A percentile compares a stretch with the other conserved stretches of the same genome.
phyloP scores from a whole-genome alignment of 1,140 invertebrate genomes.

The Ips nitidus region DNA sequence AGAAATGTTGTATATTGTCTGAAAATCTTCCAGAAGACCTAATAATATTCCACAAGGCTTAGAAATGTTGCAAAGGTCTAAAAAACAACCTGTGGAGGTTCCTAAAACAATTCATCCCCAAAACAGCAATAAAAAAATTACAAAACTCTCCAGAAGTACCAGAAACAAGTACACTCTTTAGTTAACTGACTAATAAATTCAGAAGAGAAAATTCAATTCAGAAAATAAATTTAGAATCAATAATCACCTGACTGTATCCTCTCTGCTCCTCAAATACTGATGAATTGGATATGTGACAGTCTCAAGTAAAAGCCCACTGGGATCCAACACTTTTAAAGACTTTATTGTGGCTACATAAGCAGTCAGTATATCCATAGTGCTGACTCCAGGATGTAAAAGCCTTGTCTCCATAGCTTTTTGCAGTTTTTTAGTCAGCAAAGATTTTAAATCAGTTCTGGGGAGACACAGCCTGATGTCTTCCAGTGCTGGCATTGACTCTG shows the following conservation, averaged over 20 bases:
- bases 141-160: too few relatives aligned
- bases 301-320: slow-evolving; percentile 90
- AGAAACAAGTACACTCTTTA: too few relatives aligned
- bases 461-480: slow-evolving; percentile 87
- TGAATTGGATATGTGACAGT: slow-evolving; percentile 93
- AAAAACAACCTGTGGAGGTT: too few relatives aligned
- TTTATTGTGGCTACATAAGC: slow-evolving; percentile 96
- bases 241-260: slow-evolving; percentile 78
- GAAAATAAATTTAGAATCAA: too few relatives aligned
- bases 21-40: too few relatives aligned
- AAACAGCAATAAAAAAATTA: too few relatives aligned
- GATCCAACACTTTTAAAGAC: slow-evolving; percentile 87
- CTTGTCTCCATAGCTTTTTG: slow-evolving; percentile 78
- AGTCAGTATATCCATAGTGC: slow-evolving; percentile 95
- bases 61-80: too few relatives aligned
- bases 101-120: too few relatives aligned
- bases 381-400: slow-evolving; percentile 90
- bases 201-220: too few relatives aligned
- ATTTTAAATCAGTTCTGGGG: slow-evolving; percentile 79
- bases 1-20: too few relatives aligned
- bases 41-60: too few relatives aligned
- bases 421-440: slow-evolving; percentile 74
- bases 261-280: slow-evolving; percentile 79
- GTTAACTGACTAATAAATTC: too few relatives aligned
- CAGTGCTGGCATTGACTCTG: slow-evolving; percentile 90